These are phyloP conservation scores for Natrix natrix DNA, from an alignment of 2,797 vertebrate species.

Conservation along the genomic window DNA sequence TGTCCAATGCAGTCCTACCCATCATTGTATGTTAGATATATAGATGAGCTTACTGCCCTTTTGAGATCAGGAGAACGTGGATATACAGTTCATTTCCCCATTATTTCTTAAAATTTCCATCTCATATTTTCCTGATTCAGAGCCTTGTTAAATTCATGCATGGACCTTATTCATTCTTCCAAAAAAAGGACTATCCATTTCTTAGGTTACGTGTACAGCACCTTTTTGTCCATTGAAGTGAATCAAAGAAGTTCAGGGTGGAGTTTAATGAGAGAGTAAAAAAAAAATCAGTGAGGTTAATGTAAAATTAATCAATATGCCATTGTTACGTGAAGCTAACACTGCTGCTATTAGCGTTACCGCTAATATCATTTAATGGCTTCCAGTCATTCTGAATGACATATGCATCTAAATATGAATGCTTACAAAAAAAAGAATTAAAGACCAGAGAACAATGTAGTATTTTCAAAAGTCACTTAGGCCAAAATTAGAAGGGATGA, in stretches of 20 bases:
- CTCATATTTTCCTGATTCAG: background rate
- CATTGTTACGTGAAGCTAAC: slow-evolving; percentile 7
- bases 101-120: background rate
- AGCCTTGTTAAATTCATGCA: background rate
- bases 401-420: slow-evolving; percentile 6
- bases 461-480: background rate
- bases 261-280: background rate
- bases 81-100: background rate
- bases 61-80: background rate
- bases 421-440: background rate
- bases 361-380: background rate
- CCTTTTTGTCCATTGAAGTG: background rate
- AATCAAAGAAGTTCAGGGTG: background rate
- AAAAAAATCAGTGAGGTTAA: slow-evolving; percentile 20
- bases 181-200: background rate
- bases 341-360: background rate
- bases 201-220: background rate
- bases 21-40: background rate
- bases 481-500: background rate
- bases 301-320: slow-evolving; percentile 22
- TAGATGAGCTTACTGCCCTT: background rate
- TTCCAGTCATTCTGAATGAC: slow-evolving; percentile 13
- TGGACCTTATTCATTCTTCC: background rate
- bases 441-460: background rate
- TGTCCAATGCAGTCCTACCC: background rate